phyloP scores from a whole-genome alignment of 2,113 vertebrate genomes.

The Bambusicola thoracicus region DNA sequence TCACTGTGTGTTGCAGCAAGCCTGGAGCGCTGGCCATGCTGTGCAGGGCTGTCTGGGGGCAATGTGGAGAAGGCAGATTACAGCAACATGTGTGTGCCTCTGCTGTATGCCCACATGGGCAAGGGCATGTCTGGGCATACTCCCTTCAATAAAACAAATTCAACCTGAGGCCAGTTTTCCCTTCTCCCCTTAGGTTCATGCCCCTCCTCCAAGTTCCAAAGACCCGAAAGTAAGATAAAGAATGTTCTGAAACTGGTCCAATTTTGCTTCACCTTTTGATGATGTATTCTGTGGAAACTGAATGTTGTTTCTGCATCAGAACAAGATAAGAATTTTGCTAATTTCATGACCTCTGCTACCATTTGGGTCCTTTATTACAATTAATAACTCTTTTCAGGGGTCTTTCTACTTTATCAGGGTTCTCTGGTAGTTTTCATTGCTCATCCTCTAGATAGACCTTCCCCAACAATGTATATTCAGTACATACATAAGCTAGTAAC shows the following conservation, averaged over 20 bases:
- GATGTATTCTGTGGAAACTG: too few species aligned
- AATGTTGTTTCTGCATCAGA: too few species aligned
- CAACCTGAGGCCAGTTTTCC: not conserved
- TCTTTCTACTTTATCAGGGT: too few species aligned
- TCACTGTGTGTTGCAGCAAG: not conserved
- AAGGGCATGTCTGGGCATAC: not conserved
- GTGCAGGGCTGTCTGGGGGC: not conserved
- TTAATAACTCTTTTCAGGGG: too few species aligned
- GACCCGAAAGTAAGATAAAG: not conserved
- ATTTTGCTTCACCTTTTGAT: not conserved
- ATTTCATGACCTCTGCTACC: too few species aligned
- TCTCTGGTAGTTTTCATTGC: too few species aligned
- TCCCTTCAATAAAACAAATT: not conserved
- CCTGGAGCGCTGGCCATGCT: not conserved
- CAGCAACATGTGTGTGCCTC: not conserved
- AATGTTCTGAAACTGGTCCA: not conserved
- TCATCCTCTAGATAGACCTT: too few species aligned
- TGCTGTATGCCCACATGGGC: not conserved
- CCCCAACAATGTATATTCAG: too few species aligned
- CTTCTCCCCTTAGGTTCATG: not conserved
- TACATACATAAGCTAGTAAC: too few species aligned
- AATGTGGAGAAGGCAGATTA: fast-evolving
- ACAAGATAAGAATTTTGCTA: too few species aligned
- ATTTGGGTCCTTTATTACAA: too few species aligned
- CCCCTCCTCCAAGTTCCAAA: not conserved